phyloP scores from a whole-genome alignment of 92 coral and sea anemone genomes.

The Blastomussa wellsi region DNA sequence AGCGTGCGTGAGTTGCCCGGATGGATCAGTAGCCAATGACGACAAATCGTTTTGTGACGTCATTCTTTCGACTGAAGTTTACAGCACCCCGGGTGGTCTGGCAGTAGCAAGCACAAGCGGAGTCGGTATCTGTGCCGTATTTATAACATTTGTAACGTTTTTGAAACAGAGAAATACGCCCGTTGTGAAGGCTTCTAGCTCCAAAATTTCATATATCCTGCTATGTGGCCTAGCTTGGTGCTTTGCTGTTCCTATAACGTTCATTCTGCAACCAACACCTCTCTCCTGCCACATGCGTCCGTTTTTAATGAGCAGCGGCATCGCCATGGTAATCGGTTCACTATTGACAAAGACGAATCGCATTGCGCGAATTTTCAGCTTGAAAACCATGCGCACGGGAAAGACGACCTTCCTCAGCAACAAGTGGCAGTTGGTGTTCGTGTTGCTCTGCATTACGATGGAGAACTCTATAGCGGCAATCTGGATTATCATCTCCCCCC shows the following conservation, averaged over 20 bases:
- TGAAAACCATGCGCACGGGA: conserved; percentile 78
- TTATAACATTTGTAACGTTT: conserved; percentile 55
- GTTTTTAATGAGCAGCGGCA: conserved; percentile 62
- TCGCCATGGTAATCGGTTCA: conserved; percentile 71
- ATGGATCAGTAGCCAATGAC: conserved; percentile 60
- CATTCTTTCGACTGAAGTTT: conserved; percentile 55
- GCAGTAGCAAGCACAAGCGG: conserved; percentile 53
- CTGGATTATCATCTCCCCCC: conserved; percentile 63
- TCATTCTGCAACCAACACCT: conserved; percentile 47
- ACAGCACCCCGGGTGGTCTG: conserved; percentile 61
- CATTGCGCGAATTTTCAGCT: conserved; percentile 82
- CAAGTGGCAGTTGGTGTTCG: conserved; percentile 68
- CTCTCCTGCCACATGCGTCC: conserved; percentile 58
- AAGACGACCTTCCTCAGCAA: conserved; percentile 59
- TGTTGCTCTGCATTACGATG: conserved; percentile 47
- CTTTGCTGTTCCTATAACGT: conserved; percentile 38
- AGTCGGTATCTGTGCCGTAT: conserved; percentile 51
- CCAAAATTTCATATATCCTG: conserved; percentile 64
- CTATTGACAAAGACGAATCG: conserved; percentile 82
- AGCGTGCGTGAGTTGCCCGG: conserved; percentile 67
- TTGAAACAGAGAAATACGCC: conserved; percentile 64
- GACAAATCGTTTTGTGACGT: conserved; percentile 64
- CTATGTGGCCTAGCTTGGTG: conserved; percentile 66
- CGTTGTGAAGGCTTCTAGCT: conserved; percentile 80
- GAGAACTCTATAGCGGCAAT: conserved; percentile 49